A percentile compares a stretch with the other conserved stretches of the same genome.
Evolutionary conservation across 1,140 invertebrate species (phyloP).

Genomic region (Zophobas morio): DNA sequence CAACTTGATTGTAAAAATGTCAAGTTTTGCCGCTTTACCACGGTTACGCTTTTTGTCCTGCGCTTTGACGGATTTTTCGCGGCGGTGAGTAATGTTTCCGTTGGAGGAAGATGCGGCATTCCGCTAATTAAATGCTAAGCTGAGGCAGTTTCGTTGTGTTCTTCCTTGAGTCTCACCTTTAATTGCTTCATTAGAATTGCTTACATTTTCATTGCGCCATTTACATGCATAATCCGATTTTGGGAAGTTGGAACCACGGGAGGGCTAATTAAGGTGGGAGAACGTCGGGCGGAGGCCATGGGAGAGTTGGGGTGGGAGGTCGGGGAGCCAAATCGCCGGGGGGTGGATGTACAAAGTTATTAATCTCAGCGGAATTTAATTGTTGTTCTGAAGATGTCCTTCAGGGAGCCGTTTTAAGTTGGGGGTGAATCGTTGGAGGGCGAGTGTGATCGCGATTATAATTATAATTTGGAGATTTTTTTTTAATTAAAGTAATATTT

Average conservation of each 20-base stretch:
- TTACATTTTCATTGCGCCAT: conserved; percentile 12
- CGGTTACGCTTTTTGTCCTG: neutral
- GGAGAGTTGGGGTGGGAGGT: no score
- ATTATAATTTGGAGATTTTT: no score
- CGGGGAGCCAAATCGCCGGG: no score
- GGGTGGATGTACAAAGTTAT: no score
- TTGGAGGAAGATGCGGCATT: neutral
- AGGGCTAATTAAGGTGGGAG: neutral
- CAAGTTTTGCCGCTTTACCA: neutral
- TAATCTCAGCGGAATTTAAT: no score
- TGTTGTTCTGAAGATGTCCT: no score
- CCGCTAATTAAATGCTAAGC: conserved; percentile 3
- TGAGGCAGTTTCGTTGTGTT: neutral
- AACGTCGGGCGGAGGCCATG: no score
- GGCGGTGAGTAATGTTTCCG: neutral
- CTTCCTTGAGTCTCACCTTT: neutral
- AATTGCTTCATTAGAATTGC: conserved; percentile 16
- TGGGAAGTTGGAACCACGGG: neutral
- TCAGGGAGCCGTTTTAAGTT: no score
- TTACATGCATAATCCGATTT: conserved; percentile 11
- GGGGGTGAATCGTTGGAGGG: no score
- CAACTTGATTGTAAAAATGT: no score
- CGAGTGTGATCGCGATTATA: no score
- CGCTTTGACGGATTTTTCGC: neutral
- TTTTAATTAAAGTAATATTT: no score